These are phyloP conservation scores for Alectoris magna DNA, from an alignment of 2,797 vertebrate species.

Conservation along the genomic window DNA sequence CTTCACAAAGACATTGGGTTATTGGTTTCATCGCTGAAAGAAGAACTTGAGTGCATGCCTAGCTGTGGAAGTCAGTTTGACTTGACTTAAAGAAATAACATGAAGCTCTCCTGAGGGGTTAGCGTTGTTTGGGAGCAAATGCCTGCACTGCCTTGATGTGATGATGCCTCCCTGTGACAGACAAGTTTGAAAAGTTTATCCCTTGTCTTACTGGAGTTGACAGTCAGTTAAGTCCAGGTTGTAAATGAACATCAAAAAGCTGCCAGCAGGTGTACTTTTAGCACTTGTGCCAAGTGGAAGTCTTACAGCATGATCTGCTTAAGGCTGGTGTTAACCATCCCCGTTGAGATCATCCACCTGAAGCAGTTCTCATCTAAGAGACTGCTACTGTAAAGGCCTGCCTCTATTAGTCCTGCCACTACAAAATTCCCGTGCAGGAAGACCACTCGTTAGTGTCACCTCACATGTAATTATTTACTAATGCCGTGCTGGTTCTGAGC, in stretches of 20 bases:
- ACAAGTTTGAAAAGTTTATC: neutral
- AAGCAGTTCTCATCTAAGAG: neutral
- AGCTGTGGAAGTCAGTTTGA: neutral
- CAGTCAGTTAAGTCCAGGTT: rapidly evolving
- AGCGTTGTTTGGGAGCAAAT: neutral
- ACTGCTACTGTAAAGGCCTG: neutral
- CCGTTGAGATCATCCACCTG: neutral
- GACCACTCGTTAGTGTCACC: neutral
- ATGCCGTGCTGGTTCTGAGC: neutral
- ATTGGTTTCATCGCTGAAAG: neutral
- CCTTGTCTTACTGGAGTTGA: too few relatives aligned
- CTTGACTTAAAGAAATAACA: neutral
- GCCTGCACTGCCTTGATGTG: neutral
- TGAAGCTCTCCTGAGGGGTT: neutral
- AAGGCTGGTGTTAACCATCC: rapidly evolving
- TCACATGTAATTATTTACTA: neutral
- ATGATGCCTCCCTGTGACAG: neutral
- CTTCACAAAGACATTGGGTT: neutral
- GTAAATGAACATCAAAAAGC: neutral
- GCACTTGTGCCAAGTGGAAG: neutral
- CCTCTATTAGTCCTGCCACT: neutral
- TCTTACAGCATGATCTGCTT: neutral
- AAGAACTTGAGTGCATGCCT: neutral
- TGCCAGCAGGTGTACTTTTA: neutral
- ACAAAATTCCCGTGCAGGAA: neutral